A percentile compares a stretch with the other conserved stretches of the same genome.
phyloP scores from a whole-genome alignment of 2,797 vertebrate genomes.

The Xenentodon cancila region DNA sequence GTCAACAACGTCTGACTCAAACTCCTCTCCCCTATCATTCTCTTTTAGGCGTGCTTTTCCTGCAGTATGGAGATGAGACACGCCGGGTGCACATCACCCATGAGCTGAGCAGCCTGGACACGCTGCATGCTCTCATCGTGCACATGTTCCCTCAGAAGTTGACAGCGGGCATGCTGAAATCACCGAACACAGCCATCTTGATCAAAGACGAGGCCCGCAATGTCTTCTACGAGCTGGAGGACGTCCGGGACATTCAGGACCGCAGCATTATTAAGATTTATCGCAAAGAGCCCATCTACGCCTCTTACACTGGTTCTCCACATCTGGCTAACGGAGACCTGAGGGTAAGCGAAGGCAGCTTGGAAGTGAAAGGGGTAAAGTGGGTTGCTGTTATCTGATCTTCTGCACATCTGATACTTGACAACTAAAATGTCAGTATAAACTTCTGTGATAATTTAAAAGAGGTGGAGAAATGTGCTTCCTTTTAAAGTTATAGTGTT shows the following conservation, averaged over 20 bases:
- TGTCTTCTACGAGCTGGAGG: conserved; percentile 98
- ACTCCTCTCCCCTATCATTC: conserved; percentile 5
- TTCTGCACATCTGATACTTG: conserved; percentile 17
- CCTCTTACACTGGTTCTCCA: conserved; percentile 90
- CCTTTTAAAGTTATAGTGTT: conserved; percentile 10
- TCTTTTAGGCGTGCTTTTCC: conserved; percentile 92
- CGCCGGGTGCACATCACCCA: conserved; percentile 98
- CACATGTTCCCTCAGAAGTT: conserved; percentile 99
- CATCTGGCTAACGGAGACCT: conserved; percentile 97
- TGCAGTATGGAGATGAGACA: conserved; percentile 97
- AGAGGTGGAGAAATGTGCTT: conserved; percentile 14
- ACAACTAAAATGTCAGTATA: conserved; percentile 26
- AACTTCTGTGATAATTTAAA: neutral
- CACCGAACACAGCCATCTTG: conserved; percentile 96
- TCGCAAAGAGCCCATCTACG: conserved; percentile 96
- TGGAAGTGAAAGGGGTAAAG: conserved; percentile 6
- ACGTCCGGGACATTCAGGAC: conserved; percentile 97
- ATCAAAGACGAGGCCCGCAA: conserved; percentile 98
- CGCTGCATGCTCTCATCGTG: conserved; percentile 95
- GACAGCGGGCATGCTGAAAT: conserved; percentile 98
- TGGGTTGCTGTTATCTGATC: conserved; percentile 26
- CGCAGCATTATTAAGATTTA: conserved; percentile 99
- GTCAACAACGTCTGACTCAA: conserved; percentile 9
- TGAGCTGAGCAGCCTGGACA: conserved; percentile 98
- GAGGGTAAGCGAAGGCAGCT: conserved; percentile 84